phyloP scores from a whole-genome alignment of 2,797 vertebrate species.

The Arrhamphus sclerolepis region DNA sequence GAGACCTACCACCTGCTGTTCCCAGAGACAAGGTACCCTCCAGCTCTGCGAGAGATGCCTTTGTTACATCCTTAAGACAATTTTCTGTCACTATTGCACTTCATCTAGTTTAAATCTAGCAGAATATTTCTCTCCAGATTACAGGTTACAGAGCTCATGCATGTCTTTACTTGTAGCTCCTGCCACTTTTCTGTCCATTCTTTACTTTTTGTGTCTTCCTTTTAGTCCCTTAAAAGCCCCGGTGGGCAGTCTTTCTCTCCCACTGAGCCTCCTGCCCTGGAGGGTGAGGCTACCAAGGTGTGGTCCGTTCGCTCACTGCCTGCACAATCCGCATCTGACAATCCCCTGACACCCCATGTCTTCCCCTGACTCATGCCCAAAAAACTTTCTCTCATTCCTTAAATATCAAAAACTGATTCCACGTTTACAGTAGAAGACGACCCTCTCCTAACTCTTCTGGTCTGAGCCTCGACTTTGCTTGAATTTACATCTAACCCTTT shows the following conservation, averaged over 20 bases:
- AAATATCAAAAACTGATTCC: background rate
- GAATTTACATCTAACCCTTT: conserved; percentile 1
- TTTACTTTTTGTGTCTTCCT: conserved; percentile 52
- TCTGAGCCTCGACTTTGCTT: too few relatives aligned
- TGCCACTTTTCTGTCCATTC: conserved; percentile 35
- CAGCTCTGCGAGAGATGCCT: background rate
- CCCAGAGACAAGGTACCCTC: conserved; percentile 91
- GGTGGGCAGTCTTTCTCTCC: conserved; percentile 87
- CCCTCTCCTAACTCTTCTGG: background rate
- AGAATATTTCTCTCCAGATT: conserved; percentile 1
- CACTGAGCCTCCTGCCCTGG: conserved; percentile 85
- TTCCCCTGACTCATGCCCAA: too few relatives aligned
- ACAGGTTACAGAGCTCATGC: background rate
- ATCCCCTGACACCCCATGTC: background rate
- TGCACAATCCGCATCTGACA: conserved; percentile 39
- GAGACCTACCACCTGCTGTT: conserved; percentile 87
- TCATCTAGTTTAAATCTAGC: background rate
- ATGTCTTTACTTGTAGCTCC: conserved; percentile 8
- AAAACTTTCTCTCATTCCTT: background rate
- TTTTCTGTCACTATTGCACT: background rate
- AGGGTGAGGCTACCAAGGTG: conserved; percentile 91
- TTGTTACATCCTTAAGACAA: background rate
- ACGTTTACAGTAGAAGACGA: background rate
- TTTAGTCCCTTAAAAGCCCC: conserved; percentile 91
- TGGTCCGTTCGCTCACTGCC: conserved; percentile 77